Base-by-base conservation (phyloP, 2,113 vertebrate species). In the Myiozetetes cayanensis region DNA sequence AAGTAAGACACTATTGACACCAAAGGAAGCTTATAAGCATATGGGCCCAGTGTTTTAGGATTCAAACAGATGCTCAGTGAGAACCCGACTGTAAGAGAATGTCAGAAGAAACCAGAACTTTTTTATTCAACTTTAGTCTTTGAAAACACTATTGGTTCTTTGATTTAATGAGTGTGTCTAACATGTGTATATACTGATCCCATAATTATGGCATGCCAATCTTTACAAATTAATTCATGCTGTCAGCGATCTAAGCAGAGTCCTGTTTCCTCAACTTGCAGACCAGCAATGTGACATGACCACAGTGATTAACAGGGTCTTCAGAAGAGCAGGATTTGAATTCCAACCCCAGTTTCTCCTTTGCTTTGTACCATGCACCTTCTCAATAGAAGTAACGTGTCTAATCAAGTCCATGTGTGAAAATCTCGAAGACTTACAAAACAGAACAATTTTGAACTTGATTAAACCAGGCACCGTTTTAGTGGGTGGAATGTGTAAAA, bases 401-500 rank as follows among this genome's bases (percentile, higher is more conserved):
- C 68, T 68, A 89, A 88, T 79, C 77, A 65, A 62, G 21, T 84
- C 68, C 61, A 86, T 9, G 63, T 62, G 76, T 68, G 63, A 90
- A 75, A 70, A 85, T 62, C 67, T 35, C 58, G 75, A 92, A 87
- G 95, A 63, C 53, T 46, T 58, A 76, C 5, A 86, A 70, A 93
- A 59, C 35, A 58, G 80, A 88, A 76, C 39, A 33, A 75, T 71
- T 70, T 56, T 91, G 73, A 95, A 94, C 77, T 72, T 94, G 65
- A 88, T 91, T 93, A 92, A 88, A 83, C 7, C 43, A 62, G 33
- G 67, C 58, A 75, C 21, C 52, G 53, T 27, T 79, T 74, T 70
- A 96, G 68, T 53, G 67, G 76, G 73, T 83, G 62, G 84, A 96
- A 93, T 81, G 66, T 0, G 28, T 56, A 86, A 90, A 97, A 90